A percentile compares a stretch with the other conserved stretches of the same genome.
Evolutionary conservation across 2,797 vertebrate genomes (phyloP).

Genomic region (Sylvia borin): DNA sequence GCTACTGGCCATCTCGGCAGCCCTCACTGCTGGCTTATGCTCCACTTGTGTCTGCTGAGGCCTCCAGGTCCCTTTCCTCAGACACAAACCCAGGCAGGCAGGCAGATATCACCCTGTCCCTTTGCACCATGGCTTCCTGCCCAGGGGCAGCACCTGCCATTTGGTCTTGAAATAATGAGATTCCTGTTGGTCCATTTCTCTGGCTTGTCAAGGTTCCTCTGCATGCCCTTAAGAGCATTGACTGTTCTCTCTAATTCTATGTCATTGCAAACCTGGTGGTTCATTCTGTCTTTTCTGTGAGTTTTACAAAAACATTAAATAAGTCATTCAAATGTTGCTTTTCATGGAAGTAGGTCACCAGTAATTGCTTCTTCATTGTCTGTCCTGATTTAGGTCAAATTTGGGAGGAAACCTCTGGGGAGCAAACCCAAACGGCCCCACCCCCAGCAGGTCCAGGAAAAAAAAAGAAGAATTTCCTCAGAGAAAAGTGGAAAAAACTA

Average conservation of each 20-base stretch:
- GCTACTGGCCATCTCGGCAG: not conserved
- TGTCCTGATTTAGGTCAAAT: too few species aligned
- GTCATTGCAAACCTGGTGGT: not conserved
- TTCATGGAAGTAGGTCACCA: not conserved
- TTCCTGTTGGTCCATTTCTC: not conserved
- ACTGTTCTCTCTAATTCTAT: not conserved
- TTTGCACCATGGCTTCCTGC: not conserved
- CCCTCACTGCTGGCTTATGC: not conserved
- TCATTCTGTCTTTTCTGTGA: not conserved
- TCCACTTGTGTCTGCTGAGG: not conserved
- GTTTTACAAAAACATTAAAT: not conserved
- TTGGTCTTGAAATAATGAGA: not conserved
- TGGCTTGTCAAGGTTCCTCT: not conserved
- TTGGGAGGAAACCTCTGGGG: too few species aligned
- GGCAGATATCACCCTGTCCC: accelerated
- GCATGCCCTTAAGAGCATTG: not conserved
- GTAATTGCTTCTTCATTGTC: too few species aligned
- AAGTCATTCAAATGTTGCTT: not conserved
- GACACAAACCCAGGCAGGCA: not conserved
- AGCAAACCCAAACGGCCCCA: too few species aligned
- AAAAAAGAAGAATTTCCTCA: too few species aligned
- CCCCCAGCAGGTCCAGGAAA: too few species aligned
- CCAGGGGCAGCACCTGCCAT: not conserved
- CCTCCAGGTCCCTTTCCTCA: accelerated
- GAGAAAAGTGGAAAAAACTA: too few species aligned